Conservation (phyloP, 2,888 invertebrate species). For the Alsophila aescularia region DNA sequence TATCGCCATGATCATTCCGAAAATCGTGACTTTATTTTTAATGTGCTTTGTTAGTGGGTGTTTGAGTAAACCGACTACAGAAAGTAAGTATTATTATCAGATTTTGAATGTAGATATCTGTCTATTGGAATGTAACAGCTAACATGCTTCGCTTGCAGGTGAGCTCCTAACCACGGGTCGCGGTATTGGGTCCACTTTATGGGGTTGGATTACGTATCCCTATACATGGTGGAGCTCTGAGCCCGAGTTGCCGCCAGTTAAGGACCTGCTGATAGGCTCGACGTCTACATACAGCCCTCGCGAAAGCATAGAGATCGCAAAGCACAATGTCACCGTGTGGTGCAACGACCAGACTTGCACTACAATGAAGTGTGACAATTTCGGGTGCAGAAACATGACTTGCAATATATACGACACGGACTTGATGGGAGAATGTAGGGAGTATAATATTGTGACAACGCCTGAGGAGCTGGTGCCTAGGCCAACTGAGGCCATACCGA, state of each 20-base stretch:
- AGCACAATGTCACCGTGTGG: conserved; percentile 70
- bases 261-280: conserved; percentile 50
- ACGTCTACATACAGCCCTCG: conserved; percentile 45
- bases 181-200: conserved; percentile 69
- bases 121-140: conserved; percentile 26
- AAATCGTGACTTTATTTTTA: conserved; percentile 50
- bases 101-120: conserved; percentile 7
- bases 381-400: conserved; percentile 67
- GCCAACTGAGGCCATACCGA: conserved; percentile 36
- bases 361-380: conserved; percentile 69
- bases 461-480: conserved; percentile 48
- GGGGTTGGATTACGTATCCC: conserved; percentile 78
- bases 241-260: conserved; percentile 45
- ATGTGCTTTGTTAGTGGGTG: conserved; percentile 55
- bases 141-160: conserved; percentile 67
- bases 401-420: conserved; percentile 80
- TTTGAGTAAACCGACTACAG: conserved; percentile 59
- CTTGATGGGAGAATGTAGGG: conserved; percentile 72
- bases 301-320: conserved; percentile 59
- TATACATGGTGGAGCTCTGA: conserved; percentile 71
- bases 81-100: conserved; percentile 58
- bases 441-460: conserved; percentile 57
- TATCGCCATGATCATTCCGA: conserved; percentile 53
- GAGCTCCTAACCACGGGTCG: conserved; percentile 59
- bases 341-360: conserved; percentile 80